Evolutionary conservation across 2,797 vertebrate species (phyloP), one percentile per base, ranked within the genome.

Genomic region (Arctocebus calabarensis): DNA sequence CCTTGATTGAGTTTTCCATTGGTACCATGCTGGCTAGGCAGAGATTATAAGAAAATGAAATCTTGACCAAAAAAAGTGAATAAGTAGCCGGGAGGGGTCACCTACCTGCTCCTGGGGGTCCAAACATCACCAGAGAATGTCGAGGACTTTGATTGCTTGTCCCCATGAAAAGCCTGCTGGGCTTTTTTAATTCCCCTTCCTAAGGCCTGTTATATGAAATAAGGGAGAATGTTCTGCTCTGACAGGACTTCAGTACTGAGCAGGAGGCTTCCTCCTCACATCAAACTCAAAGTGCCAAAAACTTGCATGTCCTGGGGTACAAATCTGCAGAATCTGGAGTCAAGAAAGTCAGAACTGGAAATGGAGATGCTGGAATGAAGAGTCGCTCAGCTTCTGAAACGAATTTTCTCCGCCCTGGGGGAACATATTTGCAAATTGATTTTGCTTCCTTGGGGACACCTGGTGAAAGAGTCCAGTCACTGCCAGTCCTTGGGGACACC

Each of bases 211-310:
- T 55, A 75, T 4, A 71, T 14, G 93, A 94, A 96, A 90, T 62
- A 34, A 91, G 43, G 75, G 25, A 25, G 3, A 1, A 10, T 0
- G 1, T 22, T 91, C 17, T 95, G 92, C 88, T 79, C 87, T 73
- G 91, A 96, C 95, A 97, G 66, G 92, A 19, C 55, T 92, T 93
- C 52, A 4, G 68, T 57, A 29, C 20, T 32, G 43, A 97, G 73
- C 90, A 97, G 96, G 87, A 34, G 88, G 96, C 55, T 83, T 87
- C 90, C 90, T 95, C 73, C 22, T 94, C 93, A 87, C 78, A 88
- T 91, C 37, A 64, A 27, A 32, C 25, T 48, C n/a, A 32, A 73
- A 90, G 74, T 57, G 34, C 19, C 43, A 45, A 70, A 66, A 43
- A 81, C 83, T 40, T 43, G 48, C 2, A 48, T 37, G 40, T 92